Evolutionary conservation across 2,797 vertebrate genomes (phyloP).

Genomic region (Squalus acanthias): DNA sequence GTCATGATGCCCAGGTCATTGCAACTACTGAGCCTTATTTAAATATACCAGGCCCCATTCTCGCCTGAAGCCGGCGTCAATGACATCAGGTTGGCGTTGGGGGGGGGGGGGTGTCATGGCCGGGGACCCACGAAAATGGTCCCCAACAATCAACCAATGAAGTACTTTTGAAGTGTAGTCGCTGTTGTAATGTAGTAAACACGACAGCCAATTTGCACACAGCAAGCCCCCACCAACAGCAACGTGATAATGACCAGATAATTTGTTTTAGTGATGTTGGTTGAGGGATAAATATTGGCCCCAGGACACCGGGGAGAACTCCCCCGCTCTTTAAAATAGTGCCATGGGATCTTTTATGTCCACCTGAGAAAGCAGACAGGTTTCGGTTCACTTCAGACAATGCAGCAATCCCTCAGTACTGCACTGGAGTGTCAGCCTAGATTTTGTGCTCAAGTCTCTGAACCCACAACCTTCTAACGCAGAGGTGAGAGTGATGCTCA

Average conservation of each 20-base stretch:
- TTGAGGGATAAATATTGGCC: background rate
- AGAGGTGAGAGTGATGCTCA: background rate
- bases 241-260: background rate
- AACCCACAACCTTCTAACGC: background rate
- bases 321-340: background rate
- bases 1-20: background rate
- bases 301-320: background rate
- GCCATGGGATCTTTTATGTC: background rate
- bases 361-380: background rate
- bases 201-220: background rate
- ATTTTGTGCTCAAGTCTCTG: background rate
- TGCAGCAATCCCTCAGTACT: background rate
- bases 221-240: background rate
- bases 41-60: background rate
- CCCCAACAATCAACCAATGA: background rate
- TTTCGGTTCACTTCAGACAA: background rate
- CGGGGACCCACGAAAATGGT: background rate
- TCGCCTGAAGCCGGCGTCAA: background rate
- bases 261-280: background rate
- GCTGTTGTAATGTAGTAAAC: background rate
- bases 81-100: background rate
- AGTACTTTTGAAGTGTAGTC: background rate
- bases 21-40: background rate
- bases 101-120: background rate
- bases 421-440: background rate